Percentiles rank a stretch among this genome's conserved stretches.
These are phyloP conservation scores for Branchipolynoe longqiensis DNA, from an alignment of 2,888 invertebrate species.

Conservation along the genomic window DNA sequence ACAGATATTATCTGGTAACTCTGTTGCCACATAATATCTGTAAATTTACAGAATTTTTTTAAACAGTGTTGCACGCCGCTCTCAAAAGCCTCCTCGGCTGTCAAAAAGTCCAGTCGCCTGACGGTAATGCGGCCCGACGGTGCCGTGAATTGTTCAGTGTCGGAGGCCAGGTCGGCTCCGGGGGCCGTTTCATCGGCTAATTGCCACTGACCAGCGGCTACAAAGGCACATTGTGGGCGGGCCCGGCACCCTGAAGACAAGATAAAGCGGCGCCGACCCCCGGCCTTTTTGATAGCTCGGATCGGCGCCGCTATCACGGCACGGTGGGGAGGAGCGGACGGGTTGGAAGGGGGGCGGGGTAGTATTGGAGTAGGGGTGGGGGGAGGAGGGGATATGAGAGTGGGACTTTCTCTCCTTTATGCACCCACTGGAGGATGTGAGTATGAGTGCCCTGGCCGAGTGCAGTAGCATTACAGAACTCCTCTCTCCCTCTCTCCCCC, in stretches of 20 bases:
- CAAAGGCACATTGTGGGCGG: slow-evolving; percentile 22
- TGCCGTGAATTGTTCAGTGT: not conserved
- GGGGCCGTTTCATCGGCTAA: slow-evolving; percentile 17
- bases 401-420: too few species aligned
- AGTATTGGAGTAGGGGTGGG: too few species aligned
- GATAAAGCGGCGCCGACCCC: slow-evolving; percentile 7
- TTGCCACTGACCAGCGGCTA: not conserved
- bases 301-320: not conserved
- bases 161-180: not conserved
- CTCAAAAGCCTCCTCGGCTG: not conserved
- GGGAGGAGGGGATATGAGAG: too few species aligned
- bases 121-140: slow-evolving; percentile 2
- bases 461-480: too few species aligned
- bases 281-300: not conserved
- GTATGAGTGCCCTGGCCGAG: too few species aligned
- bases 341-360: too few species aligned
- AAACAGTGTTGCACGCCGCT: too few species aligned
- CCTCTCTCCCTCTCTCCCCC: too few species aligned
- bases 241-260: not conserved
- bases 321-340: not conserved
- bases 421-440: too few species aligned
- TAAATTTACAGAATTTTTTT: too few species aligned
- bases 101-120: slow-evolving; percentile 16
- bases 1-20: too few species aligned
- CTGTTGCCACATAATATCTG: too few species aligned